Conservation (phyloP, 2,113 vertebrate species). For the Pangasianodon hypophthalmus region DNA sequence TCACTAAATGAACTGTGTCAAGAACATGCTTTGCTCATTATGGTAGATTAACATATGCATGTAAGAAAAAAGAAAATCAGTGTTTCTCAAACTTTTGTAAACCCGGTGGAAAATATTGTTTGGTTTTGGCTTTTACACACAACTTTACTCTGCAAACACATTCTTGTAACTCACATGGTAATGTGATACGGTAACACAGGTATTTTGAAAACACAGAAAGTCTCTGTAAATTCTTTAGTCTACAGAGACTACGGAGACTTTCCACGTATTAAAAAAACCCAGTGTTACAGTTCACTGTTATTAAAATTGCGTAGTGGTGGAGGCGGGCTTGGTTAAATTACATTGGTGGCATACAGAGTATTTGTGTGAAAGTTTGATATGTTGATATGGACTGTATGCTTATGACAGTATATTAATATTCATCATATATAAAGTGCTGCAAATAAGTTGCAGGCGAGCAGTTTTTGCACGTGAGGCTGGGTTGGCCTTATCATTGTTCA, state of each 20-base stretch:
- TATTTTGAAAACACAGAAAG: neutral
- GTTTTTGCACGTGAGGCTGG: neutral
- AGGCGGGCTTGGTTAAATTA: neutral
- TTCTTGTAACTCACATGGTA: neutral
- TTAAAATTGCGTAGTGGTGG: neutral
- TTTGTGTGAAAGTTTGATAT: neutral
- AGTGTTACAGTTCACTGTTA: neutral
- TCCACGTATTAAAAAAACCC: neutral
- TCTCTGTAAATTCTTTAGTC: neutral
- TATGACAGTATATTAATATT: neutral
- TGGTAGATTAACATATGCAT: neutral
- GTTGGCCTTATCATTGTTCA: neutral
- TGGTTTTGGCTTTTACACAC: neutral
- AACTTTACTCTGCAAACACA: neutral
- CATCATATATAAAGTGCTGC: too few relatives aligned
- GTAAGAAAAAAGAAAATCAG: too few relatives aligned
- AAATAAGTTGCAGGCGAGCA: too few relatives aligned
- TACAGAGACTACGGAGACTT: neutral
- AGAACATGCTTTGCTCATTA: neutral
- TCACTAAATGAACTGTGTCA: neutral
- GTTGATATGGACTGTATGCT: neutral
- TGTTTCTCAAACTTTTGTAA: too few relatives aligned
- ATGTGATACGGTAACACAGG: neutral
- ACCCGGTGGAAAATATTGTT: too few relatives aligned
- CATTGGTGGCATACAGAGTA: neutral